A percentile compares a stretch with the other conserved stretches of the same genome.
Evolutionary conservation across 2,797 vertebrate species (phyloP).

Genomic region (Fratercula arctica): DNA sequence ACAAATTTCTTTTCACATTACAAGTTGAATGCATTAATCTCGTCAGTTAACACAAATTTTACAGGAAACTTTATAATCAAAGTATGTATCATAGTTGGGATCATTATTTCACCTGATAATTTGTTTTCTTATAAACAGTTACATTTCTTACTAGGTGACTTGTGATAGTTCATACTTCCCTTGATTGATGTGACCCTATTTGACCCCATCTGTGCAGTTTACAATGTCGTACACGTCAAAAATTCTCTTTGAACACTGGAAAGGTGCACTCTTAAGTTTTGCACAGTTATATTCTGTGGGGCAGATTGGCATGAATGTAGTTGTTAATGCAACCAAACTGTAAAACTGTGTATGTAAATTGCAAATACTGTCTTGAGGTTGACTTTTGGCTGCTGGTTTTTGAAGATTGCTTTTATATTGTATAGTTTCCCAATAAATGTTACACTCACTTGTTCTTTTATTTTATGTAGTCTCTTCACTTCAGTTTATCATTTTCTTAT

Average conservation of each 20-base stretch:
- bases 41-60: neutral
- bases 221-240: neutral
- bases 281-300: neutral
- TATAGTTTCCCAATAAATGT: neutral
- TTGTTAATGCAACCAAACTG: neutral
- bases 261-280: neutral
- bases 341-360: neutral
- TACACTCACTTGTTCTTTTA: neutral
- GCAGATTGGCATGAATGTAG: neutral
- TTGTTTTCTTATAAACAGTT: neutral
- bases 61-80: neutral
- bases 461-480: neutral
- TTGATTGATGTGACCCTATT: neutral
- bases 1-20: neutral
- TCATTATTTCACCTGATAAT: neutral
- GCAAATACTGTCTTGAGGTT: neutral
- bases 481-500: neutral
- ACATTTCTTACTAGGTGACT: neutral
- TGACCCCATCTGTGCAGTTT: neutral
- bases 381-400: neutral
- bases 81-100: neutral
- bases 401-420: neutral
- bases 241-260: neutral
- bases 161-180: neutral
- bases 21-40: neutral